phyloP scores from a whole-genome alignment of 2,888 invertebrate species.

The Bhutanitis thaidina region DNA sequence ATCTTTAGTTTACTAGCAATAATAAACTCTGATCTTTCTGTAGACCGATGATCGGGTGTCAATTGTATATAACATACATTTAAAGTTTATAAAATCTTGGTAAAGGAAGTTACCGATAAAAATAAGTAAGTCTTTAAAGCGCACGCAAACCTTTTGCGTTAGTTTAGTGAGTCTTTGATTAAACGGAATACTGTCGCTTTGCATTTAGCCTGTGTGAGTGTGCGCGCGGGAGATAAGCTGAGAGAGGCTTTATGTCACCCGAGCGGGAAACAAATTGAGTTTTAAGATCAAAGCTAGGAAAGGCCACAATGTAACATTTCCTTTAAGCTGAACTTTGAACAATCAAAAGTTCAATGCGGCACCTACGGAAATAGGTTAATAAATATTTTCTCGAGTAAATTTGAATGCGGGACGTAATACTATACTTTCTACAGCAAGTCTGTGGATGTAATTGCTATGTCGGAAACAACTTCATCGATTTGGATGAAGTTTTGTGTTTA shows the following conservation, averaged over 20 bases:
- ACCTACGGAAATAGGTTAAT: background rate
- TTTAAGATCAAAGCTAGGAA: conserved; percentile 13
- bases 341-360: background rate
- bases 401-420: background rate
- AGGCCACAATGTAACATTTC: conserved; percentile 13
- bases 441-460: too few species aligned
- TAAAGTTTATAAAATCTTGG: too few species aligned
- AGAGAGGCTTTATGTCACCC: background rate
- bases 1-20: too few species aligned
- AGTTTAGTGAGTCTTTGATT: conserved; percentile 8
- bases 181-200: conserved; percentile 3
- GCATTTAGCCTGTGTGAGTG: background rate
- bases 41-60: too few species aligned
- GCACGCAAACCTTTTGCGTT: background rate
- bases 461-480: too few species aligned
- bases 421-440: too few species aligned
- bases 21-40: too few species aligned
- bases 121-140: background rate
- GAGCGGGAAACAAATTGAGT: conserved; percentile 8
- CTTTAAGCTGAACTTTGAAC: conserved; percentile 1
- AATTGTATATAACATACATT: too few species aligned
- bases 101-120: too few species aligned
- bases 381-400: background rate
- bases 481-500: too few species aligned
- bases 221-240: background rate